Evolutionary conservation across 1,140 invertebrate species (phyloP), one percentile per base, ranked within the genome.

Genomic region (Macrobrachium rosenbergii): DNA sequence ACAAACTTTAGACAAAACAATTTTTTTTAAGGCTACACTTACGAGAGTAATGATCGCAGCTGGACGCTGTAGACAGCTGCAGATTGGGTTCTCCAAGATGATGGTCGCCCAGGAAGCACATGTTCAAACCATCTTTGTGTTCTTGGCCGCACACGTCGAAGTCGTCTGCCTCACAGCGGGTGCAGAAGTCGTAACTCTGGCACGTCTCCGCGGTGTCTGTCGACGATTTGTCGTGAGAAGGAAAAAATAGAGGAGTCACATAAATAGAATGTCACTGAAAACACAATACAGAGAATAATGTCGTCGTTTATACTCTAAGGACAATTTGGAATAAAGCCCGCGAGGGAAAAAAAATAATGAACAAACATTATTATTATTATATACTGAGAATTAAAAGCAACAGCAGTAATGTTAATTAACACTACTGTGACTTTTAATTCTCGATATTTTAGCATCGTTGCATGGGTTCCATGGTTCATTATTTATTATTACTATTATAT

Each of bases 31-130:
- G 19, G 8, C 19, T 69, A n/a, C 21, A 75, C 87, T 79, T 28
- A 88, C 87, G 69, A 11, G 75, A 77, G 17, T 88, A 88, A 52
- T 88, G 88, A 91, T 98, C 96, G 90, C 95, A 96, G 90, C 95
- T 97, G 52, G 96, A 96, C 5, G 96, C 73, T 2, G 77, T 21
- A 12, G 37, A 8, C 11, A 89, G 84, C 17, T 62, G 58, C 6
- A 89, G 58, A 2, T 73, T 80, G 8, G 19, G 23, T 77, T 89
- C 84, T 5, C 88, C 88, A 2, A 89, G 58, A 58, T 89, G 88
- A 37, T 87, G 67, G 11, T 28, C 60, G 14, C 78, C 76, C n/a
- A 89, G n/a, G 67, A 89, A 89, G 28, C 84, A 89, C 12, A 89
- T 69, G 60, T 75, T 79, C 12, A 60, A 78, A 0, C 37, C 23